Base-by-base conservation (phyloP, 2,113 vertebrate genomes). In the Lamprologus ornatipinnis region DNA sequence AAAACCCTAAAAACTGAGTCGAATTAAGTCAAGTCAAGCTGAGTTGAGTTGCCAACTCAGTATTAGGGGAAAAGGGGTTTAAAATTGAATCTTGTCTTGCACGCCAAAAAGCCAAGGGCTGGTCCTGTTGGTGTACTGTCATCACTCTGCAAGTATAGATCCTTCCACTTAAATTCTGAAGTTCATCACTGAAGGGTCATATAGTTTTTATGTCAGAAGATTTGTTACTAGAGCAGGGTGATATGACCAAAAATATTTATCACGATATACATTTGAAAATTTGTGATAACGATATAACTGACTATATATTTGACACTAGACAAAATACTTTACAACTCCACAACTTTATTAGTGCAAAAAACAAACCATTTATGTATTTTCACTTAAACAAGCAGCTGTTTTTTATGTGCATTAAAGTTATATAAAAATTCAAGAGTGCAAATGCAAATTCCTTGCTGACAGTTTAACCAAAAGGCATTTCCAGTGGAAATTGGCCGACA, bases 361-460 rank as follows among this genome's bases (percentile, higher is more conserved):
- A 19, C 17, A 51, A 51, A 9, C 49, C 9, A n/a, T n/a, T 1
- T 1, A n/a, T n/a, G 49, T 51, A 51, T 51, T 51, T 51, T 51
- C 49, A 51, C 49, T 51, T 5, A n/a, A 51, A 51, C 19, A 51
- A n/a, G 49, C 19, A 51, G 19, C 49, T 9, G 5, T n/a, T 51
- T n/a, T 51, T n/a, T 51, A 19, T 9, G 47, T 19, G 4, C 47
- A 49, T 9, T 49, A 19, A 49, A 49, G 17, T 49, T 49, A 5
- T 19, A 49, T 49, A 9, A 49, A 49, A 49, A 9, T 5, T 3
- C 0, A 9, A 49, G 0, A 49, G 47, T 49, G 15, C 15, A 49
- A 19, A 49, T 49, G 15, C 15, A 49, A 49, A 49, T 49, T 17
- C 15, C 7, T 49, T 0, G 7, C 49, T 5, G 17, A 51, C 49